Evolutionary conservation across 2,888 invertebrate genomes (phyloP).

Genomic region (Tetheella fluctuosa): DNA sequence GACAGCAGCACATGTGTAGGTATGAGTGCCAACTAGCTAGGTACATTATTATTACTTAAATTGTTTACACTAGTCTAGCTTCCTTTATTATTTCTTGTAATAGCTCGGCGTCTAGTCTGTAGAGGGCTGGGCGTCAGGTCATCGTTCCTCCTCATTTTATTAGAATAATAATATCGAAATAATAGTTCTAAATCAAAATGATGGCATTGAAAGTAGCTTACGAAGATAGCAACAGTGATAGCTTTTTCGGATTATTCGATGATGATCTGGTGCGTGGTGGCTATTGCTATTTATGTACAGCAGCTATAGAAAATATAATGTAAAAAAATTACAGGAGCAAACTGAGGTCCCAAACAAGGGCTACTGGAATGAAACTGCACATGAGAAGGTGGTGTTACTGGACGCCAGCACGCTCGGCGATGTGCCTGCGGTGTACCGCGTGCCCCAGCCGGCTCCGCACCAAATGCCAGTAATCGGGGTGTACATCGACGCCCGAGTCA

Average conservation of each 20-base stretch:
- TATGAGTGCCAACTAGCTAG: constrained; percentile 52
- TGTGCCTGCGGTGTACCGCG: constrained; percentile 86
- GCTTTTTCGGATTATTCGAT: constrained; percentile 3
- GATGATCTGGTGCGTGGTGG: not conserved
- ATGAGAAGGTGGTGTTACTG: constrained; percentile 70
- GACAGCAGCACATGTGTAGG: constrained; percentile 35
- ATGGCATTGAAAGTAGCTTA: constrained; percentile 21
- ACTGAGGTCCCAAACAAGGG: constrained; percentile 58
- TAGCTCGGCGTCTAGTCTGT: constrained; percentile 41
- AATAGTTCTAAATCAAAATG: constrained; percentile 14
- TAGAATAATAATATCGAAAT: not conserved
- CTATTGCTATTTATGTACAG: constrained; percentile 17
- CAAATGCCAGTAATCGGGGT: constrained; percentile 89
- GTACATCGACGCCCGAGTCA: constrained; percentile 88
- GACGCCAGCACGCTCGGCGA: constrained; percentile 86
- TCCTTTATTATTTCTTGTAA: constrained; percentile 50
- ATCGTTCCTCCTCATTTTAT: constrained; percentile 37
- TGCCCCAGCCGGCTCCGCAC: constrained; percentile 84
- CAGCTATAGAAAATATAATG: constrained; percentile 20
- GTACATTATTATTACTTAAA: constrained; percentile 31
- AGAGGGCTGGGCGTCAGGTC: constrained; percentile 37
- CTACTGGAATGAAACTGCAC: constrained; percentile 59
- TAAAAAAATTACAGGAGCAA: constrained; percentile 58
- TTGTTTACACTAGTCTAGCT: constrained; percentile 25
- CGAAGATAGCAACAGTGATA: constrained; percentile 12